phyloP scores from a whole-genome alignment of 2,888 invertebrate genomes.

The Leucozona laternaria region DNA sequence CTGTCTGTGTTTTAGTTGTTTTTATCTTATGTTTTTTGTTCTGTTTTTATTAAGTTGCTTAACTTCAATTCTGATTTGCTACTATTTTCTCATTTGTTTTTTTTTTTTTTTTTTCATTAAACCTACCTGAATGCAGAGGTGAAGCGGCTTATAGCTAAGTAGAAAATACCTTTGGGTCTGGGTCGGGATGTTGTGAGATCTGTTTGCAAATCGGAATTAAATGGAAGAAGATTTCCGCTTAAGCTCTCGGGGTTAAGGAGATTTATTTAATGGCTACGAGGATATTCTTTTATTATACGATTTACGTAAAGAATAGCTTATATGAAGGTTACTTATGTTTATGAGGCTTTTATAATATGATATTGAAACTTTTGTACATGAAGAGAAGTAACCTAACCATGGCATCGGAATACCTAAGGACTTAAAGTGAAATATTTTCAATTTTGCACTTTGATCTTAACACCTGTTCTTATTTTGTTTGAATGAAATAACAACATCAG shows the following conservation, averaged over 20 bases:
- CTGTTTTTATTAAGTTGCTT: constrained; percentile 7
- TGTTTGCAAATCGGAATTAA: constrained; percentile 63
- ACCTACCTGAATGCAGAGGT: background rate
- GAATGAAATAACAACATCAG: too few species aligned
- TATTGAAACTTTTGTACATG: background rate
- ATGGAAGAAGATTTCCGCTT: constrained; percentile 55
- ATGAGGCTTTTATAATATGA: background rate
- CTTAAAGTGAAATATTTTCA: background rate
- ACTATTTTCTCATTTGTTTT: constrained; percentile 23
- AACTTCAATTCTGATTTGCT: constrained; percentile 28
- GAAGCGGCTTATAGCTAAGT: too few species aligned
- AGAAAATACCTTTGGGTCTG: background rate
- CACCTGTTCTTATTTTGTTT: too few species aligned
- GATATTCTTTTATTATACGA: constrained; percentile 16
- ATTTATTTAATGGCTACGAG: constrained; percentile 4
- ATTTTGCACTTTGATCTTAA: background rate
- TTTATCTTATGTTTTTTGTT: constrained; percentile 16
- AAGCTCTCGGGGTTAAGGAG: constrained; percentile 36
- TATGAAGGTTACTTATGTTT: background rate
- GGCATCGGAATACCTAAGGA: background rate
- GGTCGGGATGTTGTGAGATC: background rate
- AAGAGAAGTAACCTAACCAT: background rate
- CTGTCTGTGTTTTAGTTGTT: constrained; percentile 62
- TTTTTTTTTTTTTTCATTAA: background rate
- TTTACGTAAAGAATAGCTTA: constrained; percentile 9